Conservation (phyloP, 2,888 invertebrate species). For the Caradrina kadenii region DNA sequence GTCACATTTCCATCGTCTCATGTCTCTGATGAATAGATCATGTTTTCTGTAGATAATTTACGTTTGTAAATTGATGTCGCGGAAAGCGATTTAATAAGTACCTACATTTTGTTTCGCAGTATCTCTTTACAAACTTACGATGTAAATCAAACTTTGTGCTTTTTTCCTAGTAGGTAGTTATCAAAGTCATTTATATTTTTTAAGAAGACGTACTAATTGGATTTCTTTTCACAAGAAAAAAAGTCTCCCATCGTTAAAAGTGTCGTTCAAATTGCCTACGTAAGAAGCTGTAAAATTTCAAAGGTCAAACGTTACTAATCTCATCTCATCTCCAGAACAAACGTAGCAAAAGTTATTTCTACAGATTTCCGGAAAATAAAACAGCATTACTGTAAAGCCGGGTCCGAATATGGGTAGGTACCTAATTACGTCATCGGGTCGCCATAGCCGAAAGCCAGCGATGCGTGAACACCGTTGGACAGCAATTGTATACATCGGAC, state of each 20-base stretch:
- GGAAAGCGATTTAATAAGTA: constrained; percentile 21
- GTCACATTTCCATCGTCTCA: constrained; percentile 27
- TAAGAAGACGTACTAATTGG: constrained; percentile 24
- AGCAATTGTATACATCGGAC: constrained; percentile 66
- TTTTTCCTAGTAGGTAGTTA: constrained; percentile 10
- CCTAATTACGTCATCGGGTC: constrained; percentile 67
- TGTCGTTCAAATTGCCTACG: constrained; percentile 3
- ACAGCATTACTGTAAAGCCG: constrained; percentile 55
- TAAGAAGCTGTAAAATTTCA: constrained; percentile 13
- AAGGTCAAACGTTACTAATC: constrained; percentile 37
- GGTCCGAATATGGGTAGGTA: constrained; percentile 63
- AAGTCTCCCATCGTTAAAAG: not conserved
- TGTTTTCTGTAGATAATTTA: constrained; percentile 47
- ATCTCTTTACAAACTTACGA: constrained; percentile 5
- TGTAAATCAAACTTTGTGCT: constrained; percentile 21
- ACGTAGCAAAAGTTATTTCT: constrained; percentile 51
- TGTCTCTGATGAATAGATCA: constrained; percentile 45
- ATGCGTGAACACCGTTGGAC: constrained; percentile 65
- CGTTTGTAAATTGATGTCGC: constrained; percentile 40
- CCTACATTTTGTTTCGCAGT: constrained; percentile 3
- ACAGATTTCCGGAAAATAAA: constrained; percentile 58
- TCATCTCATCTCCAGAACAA: constrained; percentile 32
- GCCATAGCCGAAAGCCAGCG: constrained; percentile 64
- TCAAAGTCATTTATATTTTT: constrained; percentile 20
- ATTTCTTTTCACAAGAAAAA: constrained; percentile 8